Base-by-base conservation (phyloP, 2,113 vertebrate genomes). In the Equus quagga region DNA sequence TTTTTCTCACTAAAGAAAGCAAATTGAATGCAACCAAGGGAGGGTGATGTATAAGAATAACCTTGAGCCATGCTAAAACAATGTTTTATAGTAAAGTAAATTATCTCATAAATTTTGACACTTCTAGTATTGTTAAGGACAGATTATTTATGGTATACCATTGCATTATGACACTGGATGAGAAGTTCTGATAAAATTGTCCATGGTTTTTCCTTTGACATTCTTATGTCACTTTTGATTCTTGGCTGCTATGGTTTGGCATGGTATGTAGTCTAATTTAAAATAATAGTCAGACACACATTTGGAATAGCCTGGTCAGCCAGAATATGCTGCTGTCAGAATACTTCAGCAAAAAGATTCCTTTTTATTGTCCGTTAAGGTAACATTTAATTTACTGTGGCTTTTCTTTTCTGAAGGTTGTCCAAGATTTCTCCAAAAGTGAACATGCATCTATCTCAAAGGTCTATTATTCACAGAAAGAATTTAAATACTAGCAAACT, bases 211-310 rank as follows among this genome's bases (percentile, higher is more conserved):
- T 89, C 58, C 31, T 90, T 96, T 69, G 75, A 96, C 44, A 80
- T 83, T 92, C 62, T 62, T 69, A 56, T 82, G 82, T 78, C 90
- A 94, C 82, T 86, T 97, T 94, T 78, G 90, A 94, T 76, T 95
- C 18, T 72, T 54, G 26, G 28, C 11, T 75, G 31, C 14, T 88
- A 28, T 26, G 17, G 44, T 91, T 95, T 91, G 91, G 88, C 21
- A 70, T 19, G 28, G 46, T 81, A 36, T 64, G 81, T 51, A 72
- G 94, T 91, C 72, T 91, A 78, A 94, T 96, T 94, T 94, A 91
- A 95, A 94, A 85, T 95, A 95, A 93, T 90, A 24, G n/a, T 21
- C 67, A 94, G 46, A 44, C 33, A 89, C 19, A 69, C 46, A 86
- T 81, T 65, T 92, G 64, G 26, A 95, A 87, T 54, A 41, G 11